Evolutionary conservation across 2,797 vertebrate species (phyloP).

Genomic region (Paratrypauchen microcephalus): DNA sequence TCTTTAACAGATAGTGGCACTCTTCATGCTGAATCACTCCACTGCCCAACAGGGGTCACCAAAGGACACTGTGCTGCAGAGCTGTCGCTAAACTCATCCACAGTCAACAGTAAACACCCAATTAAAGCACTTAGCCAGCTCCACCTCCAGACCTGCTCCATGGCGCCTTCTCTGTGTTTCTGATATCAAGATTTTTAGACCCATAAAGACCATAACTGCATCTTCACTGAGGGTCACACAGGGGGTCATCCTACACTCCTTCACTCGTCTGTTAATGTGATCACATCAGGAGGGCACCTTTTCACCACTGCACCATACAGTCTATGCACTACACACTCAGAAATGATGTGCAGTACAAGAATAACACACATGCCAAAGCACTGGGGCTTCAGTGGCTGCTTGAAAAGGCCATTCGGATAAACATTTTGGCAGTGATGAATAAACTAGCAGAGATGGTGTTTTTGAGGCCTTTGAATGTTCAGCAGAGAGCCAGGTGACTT

Average conservation of each 20-base stretch:
- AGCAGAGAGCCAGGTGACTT: constrained; percentile 26
- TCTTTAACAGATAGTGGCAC: constrained; percentile 12
- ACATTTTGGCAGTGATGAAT: constrained; percentile 64
- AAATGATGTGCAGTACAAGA: constrained; percentile 31
- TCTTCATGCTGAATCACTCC: constrained; percentile 18
- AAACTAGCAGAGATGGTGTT: constrained; percentile 47
- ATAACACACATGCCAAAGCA: constrained; percentile 30
- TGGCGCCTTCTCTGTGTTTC: constrained; percentile 37
- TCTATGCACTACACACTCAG: constrained; percentile 22
- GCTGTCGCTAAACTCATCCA: not conserved
- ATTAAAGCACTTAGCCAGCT: constrained; percentile 17
- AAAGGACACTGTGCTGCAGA: constrained; percentile 15
- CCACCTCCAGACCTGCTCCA: constrained; percentile 37
- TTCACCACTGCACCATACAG: constrained; percentile 13
- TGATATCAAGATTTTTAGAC: constrained; percentile 23
- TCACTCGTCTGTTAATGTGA: constrained; percentile 41
- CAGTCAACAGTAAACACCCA: constrained; percentile 11
- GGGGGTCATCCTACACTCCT: constrained; percentile 35
- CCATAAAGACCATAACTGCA: constrained; percentile 58
- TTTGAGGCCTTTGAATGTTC: constrained; percentile 42
- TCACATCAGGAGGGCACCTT: constrained; percentile 44
- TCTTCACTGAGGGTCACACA: constrained; percentile 30
- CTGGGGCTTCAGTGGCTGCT: constrained; percentile 36
- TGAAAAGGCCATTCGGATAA: constrained; percentile 36
- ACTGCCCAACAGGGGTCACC: constrained; percentile 16